phyloP scores from a whole-genome alignment of 37 sponge, comb jelly and placozoan genomes.

The Oscarella lobularis region DNA sequence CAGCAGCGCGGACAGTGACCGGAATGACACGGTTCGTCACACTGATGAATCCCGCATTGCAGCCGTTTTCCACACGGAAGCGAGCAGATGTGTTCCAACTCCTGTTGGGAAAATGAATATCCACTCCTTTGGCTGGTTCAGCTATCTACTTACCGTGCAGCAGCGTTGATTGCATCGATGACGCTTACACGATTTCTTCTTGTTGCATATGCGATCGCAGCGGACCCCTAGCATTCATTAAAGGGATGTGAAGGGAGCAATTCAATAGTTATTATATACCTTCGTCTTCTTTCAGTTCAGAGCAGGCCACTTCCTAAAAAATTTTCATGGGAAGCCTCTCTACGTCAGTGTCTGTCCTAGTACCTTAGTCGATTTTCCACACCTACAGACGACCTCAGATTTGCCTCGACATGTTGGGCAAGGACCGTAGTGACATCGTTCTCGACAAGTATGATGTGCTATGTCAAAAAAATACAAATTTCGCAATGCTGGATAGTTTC shows the following conservation, averaged over 20 bases:
- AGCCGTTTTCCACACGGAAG: conserved; percentile 60
- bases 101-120: conserved; percentile 6
- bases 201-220: conserved; percentile 56
- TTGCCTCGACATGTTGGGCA: conserved; percentile 57
- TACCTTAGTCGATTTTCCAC: conserved; percentile 29
- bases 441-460: background rate
- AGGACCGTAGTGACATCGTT: background rate
- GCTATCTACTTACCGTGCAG: conserved; percentile 29
- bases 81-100: conserved; percentile 38
- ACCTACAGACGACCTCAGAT: conserved; percentile 38
- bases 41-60: conserved; percentile 65
- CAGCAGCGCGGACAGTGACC: conserved; percentile 71
- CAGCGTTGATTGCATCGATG: conserved; percentile 70
- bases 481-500: too few relatives aligned
- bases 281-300: background rate
- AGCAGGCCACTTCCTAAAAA: background rate
- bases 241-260: too few relatives aligned
- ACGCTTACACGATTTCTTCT: conserved; percentile 70
- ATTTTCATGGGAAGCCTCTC: too few relatives aligned
- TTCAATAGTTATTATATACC: background rate
- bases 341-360: background rate
- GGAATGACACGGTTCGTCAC: conserved; percentile 54
- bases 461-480: background rate
- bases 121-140: background rate
- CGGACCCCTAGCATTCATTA: conserved; percentile 15